These are phyloP conservation scores for Alaudala cheleensis DNA, from an alignment of 2,113 vertebrate genomes.

Conservation along the genomic window DNA sequence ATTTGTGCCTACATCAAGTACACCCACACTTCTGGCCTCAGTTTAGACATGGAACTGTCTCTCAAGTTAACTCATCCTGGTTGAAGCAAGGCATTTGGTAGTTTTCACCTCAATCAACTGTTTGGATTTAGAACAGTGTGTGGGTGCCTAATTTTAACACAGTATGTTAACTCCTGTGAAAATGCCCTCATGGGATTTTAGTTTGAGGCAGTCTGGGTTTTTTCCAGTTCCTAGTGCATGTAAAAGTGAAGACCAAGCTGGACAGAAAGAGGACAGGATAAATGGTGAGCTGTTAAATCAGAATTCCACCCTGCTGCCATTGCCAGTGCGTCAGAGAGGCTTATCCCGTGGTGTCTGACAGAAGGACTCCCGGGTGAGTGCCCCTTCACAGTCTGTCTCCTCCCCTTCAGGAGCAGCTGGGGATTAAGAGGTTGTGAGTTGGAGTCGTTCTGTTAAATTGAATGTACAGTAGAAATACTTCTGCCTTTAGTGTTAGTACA, in stretches of 20 bases:
- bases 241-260: neutral
- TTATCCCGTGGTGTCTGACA: neutral
- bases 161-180: slow-evolving; percentile 19
- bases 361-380: neutral
- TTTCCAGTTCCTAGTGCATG: neutral
- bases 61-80: slow-evolving; percentile 23
- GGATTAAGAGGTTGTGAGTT: neutral
- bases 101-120: slow-evolving; percentile 43
- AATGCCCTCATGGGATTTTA: slow-evolving; percentile 4
- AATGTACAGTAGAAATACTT: neutral
- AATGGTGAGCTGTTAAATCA: neutral
- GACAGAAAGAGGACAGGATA: neutral
- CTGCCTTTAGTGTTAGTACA: neutral
- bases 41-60: slow-evolving; percentile 7
- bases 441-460: neutral
- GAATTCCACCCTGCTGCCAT: neutral
- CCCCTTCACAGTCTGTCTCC: neutral
- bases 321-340: neutral
- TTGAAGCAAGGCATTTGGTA: slow-evolving; percentile 11
- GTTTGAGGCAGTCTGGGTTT: neutral
- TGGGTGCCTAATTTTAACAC: slow-evolving; percentile 41
- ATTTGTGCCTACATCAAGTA: neutral
- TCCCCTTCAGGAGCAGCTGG: neutral
- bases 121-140: slow-evolving; percentile 51
- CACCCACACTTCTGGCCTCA: slow-evolving; percentile 29